A percentile compares a stretch with the other conserved stretches of the same genome.
phyloP scores from a whole-genome alignment of 1,140 invertebrate species.

The Steinernema khuongi region DNA sequence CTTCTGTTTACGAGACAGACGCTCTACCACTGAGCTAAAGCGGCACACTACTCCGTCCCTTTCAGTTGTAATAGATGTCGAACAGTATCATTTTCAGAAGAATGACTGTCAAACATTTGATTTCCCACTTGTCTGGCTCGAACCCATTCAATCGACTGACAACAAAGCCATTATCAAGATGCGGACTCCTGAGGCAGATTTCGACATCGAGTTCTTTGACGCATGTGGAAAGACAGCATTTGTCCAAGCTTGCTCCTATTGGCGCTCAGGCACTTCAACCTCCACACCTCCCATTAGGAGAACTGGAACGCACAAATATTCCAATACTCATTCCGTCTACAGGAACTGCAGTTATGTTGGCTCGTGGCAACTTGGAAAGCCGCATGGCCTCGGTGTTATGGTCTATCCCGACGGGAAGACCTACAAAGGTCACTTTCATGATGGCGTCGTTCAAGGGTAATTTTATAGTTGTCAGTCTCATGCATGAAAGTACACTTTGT shows the following conservation, averaged over 20 bases:
- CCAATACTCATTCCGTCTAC: not conserved
- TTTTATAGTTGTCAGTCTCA: not conserved
- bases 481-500: not conserved
- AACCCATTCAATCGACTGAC: not conserved
- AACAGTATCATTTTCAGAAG: not conserved
- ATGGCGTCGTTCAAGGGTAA: not conserved
- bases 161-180: not conserved
- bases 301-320: not conserved
- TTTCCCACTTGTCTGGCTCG: not conserved
- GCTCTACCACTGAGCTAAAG: conserved; percentile 11
- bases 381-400: not conserved
- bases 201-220: conserved; percentile 1
- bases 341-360: not conserved
- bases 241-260: not conserved
- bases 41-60: not conserved
- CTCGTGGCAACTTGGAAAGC: not conserved
- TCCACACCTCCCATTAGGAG: not conserved
- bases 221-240: not conserved
- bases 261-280: not conserved
- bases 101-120: conserved; percentile 2
- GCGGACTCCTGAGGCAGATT: not conserved
- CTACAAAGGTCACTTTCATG: not conserved
- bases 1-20: conserved; percentile 14
- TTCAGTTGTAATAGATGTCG: not conserved
- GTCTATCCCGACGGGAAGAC: not conserved